Evolutionary conservation across 2,888 invertebrate species (phyloP), one percentile per base, ranked within the genome.

Genomic region (Taenaris catops): DNA sequence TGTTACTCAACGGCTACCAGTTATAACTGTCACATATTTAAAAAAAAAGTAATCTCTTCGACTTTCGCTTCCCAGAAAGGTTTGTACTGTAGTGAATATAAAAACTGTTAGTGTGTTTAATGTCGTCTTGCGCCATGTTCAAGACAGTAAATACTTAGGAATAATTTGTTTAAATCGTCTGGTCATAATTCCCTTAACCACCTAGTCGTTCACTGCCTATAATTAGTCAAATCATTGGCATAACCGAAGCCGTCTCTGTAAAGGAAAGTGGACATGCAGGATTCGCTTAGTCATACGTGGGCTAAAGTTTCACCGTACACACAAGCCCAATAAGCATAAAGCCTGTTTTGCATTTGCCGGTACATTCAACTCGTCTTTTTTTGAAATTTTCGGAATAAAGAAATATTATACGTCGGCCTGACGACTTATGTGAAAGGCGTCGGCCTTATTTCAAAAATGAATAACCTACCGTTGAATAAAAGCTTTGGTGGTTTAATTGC

Each of bases 211-310:
- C 6, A 38, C 14, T 26, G 23, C 18, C 38, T 38, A 38, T 41
- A 43, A 43, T 43, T 39, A 39, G 35, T 36, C 26, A 39, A 43
- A 43, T 25, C 28, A 17, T 18, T 10, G 21, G 14, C 27, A 35
- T 21, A 25, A 33, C 24, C 28, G 33, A 36, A 14, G 17, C 23
- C 18, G 21, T 11, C 23, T 25, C 23, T 34, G 27, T 20, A 28
- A 45, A 45, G 33, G 46, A 51, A 51, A 51, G 51, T 46, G 34
- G 43, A 40, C 34, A 25, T 34, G 25, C 49, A 43, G 42, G 47
- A 44, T 48, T 32, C 41, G 34, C 39, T 41, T 42, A 31, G 37
- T 38, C 44, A 44, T 37, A 35, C 42, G 34, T 43, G 39, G 37
- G 28, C 31, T 19, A 7, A 28, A 46, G 44, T 49, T 48, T 49